Conservation (phyloP, 2,888 invertebrate genomes). For the Desoria tigrina region DNA sequence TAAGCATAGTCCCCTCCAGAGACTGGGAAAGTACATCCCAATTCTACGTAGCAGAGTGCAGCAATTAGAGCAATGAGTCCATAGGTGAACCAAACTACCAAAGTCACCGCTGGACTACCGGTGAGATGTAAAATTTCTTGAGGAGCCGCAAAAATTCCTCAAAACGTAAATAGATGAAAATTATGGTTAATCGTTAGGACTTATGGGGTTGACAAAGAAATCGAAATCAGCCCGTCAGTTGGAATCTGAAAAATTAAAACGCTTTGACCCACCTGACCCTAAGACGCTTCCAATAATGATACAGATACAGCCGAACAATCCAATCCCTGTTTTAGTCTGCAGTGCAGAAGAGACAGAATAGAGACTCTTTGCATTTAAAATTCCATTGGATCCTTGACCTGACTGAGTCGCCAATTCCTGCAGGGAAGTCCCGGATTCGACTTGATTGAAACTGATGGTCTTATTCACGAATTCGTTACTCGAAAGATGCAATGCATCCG, state of each 20-base stretch:
- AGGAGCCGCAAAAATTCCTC: conserved; percentile 33
- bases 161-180: too few species aligned
- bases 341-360: neutral
- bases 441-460: too few species aligned
- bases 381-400: too few species aligned
- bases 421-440: too few species aligned
- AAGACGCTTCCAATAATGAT: conserved; percentile 25
- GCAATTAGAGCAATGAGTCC: conserved; percentile 30
- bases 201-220: too few species aligned
- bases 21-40: conserved; percentile 28
- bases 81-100: conserved; percentile 29
- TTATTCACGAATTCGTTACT: too few species aligned
- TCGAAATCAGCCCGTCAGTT: too few species aligned
- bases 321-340: neutral
- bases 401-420: too few species aligned
- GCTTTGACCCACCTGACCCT: conserved; percentile 17
- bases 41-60: conserved; percentile 35
- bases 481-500: too few species aligned
- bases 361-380: neutral
- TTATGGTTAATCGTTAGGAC: too few species aligned
- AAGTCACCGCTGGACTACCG: conserved; percentile 5
- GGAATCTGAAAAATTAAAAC: conserved; percentile 1
- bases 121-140: conserved; percentile 16
- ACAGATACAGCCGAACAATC: conserved; percentile 22
- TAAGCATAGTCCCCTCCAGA: conserved; percentile 35